Evolutionary conservation across 1,140 invertebrate genomes (phyloP), one percentile per base, ranked within the genome.

Genomic region (Thaumatotibia leucotreta): DNA sequence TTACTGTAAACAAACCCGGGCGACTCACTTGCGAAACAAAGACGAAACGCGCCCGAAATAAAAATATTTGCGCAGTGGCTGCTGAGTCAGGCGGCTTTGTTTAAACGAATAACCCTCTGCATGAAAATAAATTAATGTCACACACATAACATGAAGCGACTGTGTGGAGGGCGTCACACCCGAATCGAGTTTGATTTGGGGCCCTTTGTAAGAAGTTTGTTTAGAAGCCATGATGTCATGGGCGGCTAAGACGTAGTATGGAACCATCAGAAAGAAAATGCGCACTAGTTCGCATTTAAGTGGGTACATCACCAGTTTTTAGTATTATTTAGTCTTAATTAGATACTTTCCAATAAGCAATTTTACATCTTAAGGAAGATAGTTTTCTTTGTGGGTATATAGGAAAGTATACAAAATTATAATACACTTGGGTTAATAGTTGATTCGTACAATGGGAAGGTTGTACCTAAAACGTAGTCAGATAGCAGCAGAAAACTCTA

Each of bases 1-100:
- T 79, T 68, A 81, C 72, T 77, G 76, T 83, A 87, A 86, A 86
- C 83, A 82, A 73, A 68, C 24, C 73, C 72, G 72, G 39, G 70
- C 80, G 78, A 85, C 78, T 89, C 83, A 83, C 85, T 88, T 78
- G 85, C 84, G 84, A 89, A 89, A 89, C 87, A 89, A 89, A 88
- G 87, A 75, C 74, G 68, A 70, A 79, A 79, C 75, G 75, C 71
- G 70, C 77, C 75, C 80, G 76, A 89, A 89, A 89, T 89, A 89
- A 89, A 89, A 88, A 89, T 89, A 88, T 89, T 89, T 89, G 86
- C 77, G 77, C 79, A 83, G 79, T 75, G 72, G 77, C 58, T 64
- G 75, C 82, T 89, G 87, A 89, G 76, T 89, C 87, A 89, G 74
- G 65, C 78, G 66, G 83, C 85, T 88, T 89, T 89, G 85, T 89